Base-by-base conservation (phyloP, 2,113 vertebrate species). In the Gymnorhina tibicen region DNA sequence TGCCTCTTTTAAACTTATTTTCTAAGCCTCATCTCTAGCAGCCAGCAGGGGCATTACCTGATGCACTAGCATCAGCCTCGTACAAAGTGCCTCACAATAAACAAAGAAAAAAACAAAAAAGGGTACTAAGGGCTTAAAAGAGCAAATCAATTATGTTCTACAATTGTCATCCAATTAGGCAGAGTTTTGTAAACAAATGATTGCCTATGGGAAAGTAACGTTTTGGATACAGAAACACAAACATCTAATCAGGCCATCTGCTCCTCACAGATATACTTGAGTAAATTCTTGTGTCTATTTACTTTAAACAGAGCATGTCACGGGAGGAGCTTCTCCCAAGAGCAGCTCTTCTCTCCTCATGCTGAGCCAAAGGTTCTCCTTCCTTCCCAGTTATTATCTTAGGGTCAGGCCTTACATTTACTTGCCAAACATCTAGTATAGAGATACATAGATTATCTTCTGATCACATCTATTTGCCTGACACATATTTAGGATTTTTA, bases 181-280 rank as follows among this genome's bases (percentile, higher is more conserved):
- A 3, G 18, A 0, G 1, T 77, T 93, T 64, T 91, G 91, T 87
- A 72, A 91, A 89, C 76, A 91, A 95, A 86, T 52, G 13, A 68
- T 47, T 59, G 83, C 66, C 86, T 92, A 26, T 44, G 73, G 86
- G 68, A 89, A 94, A 89, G 60, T 41, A 75, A 75, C 72, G 53
- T 79, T 95, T 91, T 89, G 84, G 66, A 84, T 67, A 95, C 77
- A 94, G 80, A 89, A 94, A 66, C 52, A 87, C 44, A 91, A 92
- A 89, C 67, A 93, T 69, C 69, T 89, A 73, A 89, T 87, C 81
- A 79, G 60, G 70, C 74, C 81, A 95, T 82, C 96, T 93, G 81
- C 74, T 94, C 89, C 87, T 91, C 44, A 87, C 52, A 91, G 76
- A 78, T 55, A 91, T 11, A 67, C n/a, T 73, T 52, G 47, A 90